These are phyloP conservation scores for Clunio marinus DNA, from an alignment of 2,888 invertebrate species.

Conservation along the genomic window DNA sequence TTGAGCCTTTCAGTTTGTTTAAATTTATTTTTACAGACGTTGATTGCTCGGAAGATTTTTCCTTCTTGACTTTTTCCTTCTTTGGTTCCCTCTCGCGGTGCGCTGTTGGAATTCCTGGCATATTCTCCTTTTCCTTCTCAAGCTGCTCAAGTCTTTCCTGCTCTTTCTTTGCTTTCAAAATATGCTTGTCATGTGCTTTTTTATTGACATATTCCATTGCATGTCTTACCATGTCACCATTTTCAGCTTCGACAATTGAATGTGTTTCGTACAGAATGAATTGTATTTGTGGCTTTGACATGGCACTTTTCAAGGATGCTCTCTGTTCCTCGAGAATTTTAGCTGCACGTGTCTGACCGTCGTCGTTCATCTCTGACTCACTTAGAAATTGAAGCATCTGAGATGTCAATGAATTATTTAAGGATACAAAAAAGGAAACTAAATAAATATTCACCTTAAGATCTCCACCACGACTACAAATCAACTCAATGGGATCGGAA, in stretches of 20 bases:
- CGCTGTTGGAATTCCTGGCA: slow-evolving; percentile 26
- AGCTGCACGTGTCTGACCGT: slow-evolving; percentile 59
- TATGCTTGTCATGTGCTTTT: slow-evolving; percentile 65
- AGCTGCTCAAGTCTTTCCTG: slow-evolving; percentile 46
- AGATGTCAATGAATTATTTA: no score
- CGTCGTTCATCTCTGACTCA: slow-evolving; percentile 61
- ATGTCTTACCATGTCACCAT: slow-evolving; percentile 65
- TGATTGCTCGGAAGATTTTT: background rate
- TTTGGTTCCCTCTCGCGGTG: slow-evolving; percentile 13
- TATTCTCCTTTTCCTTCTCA: slow-evolving; percentile 46
- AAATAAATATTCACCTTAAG: no score
- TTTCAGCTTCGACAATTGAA: slow-evolving; percentile 70
- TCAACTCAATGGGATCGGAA: slow-evolving; percentile 72
- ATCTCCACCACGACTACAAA: slow-evolving; percentile 75
- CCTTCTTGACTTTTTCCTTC: slow-evolving; percentile 1
- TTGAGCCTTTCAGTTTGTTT: slow-evolving; percentile 1
- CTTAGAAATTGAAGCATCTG: slow-evolving; percentile 63
- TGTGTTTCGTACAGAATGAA: slow-evolving; percentile 77
- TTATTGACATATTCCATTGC: slow-evolving; percentile 67
- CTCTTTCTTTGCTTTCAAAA: slow-evolving; percentile 49
- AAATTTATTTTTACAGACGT: slow-evolving; percentile 24
- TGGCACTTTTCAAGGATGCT: slow-evolving; percentile 65
- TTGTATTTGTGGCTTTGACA: slow-evolving; percentile 79
- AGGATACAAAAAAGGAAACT: no score
- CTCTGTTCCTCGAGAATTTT: slow-evolving; percentile 71